Conservation (phyloP, 2,888 invertebrate genomes). For the Clanis bilineata region DNA sequence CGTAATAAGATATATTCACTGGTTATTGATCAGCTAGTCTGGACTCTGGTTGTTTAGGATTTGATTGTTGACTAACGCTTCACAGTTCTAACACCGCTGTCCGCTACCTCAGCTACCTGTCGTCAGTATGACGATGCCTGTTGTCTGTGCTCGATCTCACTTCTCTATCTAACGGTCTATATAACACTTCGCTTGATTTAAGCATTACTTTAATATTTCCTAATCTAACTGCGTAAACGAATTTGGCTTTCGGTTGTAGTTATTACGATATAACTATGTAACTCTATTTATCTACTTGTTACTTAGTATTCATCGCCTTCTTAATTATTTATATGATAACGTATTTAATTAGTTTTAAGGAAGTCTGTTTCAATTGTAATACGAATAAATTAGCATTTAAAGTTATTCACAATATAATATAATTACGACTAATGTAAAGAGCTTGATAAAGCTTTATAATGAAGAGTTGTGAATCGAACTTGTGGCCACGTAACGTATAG, state of each 20-base stretch:
- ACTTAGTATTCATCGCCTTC: constrained; percentile 60
- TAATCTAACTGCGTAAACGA: constrained; percentile 43
- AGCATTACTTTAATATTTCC: constrained; percentile 46
- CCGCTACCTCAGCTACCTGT: no score
- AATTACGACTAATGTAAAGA: constrained; percentile 75
- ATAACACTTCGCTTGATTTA: constrained; percentile 72
- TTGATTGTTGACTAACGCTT: constrained; percentile 16
- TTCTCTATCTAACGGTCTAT: constrained; percentile 55
- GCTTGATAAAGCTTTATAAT: constrained; percentile 81
- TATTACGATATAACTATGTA: constrained; percentile 40
- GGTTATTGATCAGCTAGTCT: background rate
- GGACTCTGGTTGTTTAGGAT: background rate
- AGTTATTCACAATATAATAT: constrained; percentile 49
- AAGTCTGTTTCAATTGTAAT: constrained; percentile 56
- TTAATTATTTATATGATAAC: constrained; percentile 37
- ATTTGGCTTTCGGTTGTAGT: constrained; percentile 49
- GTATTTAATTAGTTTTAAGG: constrained; percentile 38
- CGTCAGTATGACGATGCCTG: constrained; percentile 37
- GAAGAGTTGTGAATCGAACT: constrained; percentile 81
- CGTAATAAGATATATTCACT: background rate
- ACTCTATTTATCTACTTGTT: constrained; percentile 46
- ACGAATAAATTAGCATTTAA: constrained; percentile 51
- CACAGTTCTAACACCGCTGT: constrained; percentile 36
- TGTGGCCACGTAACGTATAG: constrained; percentile 75
- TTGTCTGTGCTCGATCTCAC: constrained; percentile 41